Percentiles rank a stretch among this genome's conserved stretches.
These are phyloP conservation scores for Carettochelys insculpta DNA, from an alignment of 2,113 vertebrate genomes.

Conservation along the genomic window DNA sequence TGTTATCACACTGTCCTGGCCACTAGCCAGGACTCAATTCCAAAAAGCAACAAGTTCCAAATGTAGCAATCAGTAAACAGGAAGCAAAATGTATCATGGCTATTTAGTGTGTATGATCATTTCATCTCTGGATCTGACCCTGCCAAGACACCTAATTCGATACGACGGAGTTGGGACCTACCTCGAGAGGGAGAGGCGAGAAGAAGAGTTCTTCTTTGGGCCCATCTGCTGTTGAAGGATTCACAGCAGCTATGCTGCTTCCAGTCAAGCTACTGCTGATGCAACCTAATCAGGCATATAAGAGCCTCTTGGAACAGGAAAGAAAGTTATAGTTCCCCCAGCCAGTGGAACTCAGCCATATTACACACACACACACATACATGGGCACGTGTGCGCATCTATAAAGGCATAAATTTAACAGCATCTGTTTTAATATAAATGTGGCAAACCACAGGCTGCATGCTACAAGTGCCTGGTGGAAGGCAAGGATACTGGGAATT, in stretches of 20 bases:
- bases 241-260: slow-evolving; percentile 60
- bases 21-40: fast-evolving
- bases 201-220: background rate
- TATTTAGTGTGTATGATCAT: fast-evolving
- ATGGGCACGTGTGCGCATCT: no score
- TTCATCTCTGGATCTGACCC: fast-evolving
- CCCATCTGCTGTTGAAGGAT: slow-evolving; percentile 42
- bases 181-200: fast-evolving
- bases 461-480: no score
- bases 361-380: slow-evolving; percentile 42
- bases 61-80: background rate
- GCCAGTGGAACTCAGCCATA: slow-evolving; percentile 64
- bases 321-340: slow-evolving; percentile 68
- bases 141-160: fast-evolving
- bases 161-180: fast-evolving
- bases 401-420: slow-evolving; percentile 72
- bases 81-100: fast-evolving
- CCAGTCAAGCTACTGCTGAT: slow-evolving; percentile 62
- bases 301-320: slow-evolving; percentile 56
- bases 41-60: fast-evolving
- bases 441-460: no score
- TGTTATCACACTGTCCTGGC: background rate
- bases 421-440: slow-evolving; percentile 69
- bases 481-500: no score
- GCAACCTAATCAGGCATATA: slow-evolving; percentile 59